Conservation (phyloP, 2,113 vertebrate species). For the Macrotis lagotis region DNA sequence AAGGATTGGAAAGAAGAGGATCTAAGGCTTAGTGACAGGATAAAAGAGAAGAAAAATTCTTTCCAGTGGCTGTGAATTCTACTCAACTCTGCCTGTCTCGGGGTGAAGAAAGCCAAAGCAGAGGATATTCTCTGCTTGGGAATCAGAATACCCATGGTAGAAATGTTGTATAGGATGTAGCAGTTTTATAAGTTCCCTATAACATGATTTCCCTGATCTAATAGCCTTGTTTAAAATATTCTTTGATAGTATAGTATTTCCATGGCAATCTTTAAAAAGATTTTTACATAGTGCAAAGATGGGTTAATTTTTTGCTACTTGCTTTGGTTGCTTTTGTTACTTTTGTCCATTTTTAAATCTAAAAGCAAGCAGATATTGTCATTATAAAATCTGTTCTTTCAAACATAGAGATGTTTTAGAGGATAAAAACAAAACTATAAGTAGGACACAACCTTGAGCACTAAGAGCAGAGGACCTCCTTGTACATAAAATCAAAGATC, state of each 20-base stretch:
- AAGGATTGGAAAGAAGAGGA: slow-evolving; percentile 45
- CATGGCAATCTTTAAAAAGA: not conserved
- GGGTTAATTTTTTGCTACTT: not conserved
- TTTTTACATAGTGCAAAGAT: not conserved
- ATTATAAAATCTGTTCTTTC: not conserved
- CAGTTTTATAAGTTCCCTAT: not conserved
- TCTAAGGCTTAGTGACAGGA: slow-evolving; percentile 21
- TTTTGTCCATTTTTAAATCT: not conserved
- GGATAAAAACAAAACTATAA: not conserved
- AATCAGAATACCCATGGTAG: not conserved
- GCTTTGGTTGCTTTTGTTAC: not conserved
- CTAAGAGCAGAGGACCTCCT: not conserved
- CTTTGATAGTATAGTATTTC: not conserved
- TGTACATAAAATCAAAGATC: not conserved
- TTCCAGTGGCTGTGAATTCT: slow-evolving; percentile 32
- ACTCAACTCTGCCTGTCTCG: not conserved
- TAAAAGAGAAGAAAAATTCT: slow-evolving; percentile 8
- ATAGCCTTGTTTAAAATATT: not conserved
- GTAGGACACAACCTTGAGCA: not conserved
- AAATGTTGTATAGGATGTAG: not conserved
- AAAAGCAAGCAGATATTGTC: not conserved
- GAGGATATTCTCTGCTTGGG: not conserved
- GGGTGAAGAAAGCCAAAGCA: slow-evolving; percentile 14
- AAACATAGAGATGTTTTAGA: not conserved
- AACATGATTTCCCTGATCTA: not conserved